Conservation (phyloP, 2,797 vertebrate species). For the Ctenochaetus hawaiiensis region DNA sequence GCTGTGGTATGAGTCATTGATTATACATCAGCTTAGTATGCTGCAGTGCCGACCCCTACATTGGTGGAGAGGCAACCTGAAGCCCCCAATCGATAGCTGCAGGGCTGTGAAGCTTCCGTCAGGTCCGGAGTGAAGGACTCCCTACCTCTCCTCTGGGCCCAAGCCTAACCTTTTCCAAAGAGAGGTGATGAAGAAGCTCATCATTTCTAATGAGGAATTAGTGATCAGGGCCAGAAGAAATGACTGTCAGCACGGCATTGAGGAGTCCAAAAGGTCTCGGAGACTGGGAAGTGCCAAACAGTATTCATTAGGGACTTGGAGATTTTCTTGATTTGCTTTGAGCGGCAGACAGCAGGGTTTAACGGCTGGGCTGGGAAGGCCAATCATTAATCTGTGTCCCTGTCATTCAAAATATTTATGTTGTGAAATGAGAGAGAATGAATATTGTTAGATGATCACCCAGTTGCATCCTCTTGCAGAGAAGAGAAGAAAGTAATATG, state of each 20-base stretch:
- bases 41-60: constrained; percentile 85
- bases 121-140: constrained; percentile 82
- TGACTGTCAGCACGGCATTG: constrained; percentile 71
- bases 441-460: constrained; percentile 66
- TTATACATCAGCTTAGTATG: constrained; percentile 89
- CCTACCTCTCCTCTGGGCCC: constrained; percentile 75
- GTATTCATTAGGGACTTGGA: constrained; percentile 69
- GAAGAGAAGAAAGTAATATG: constrained; percentile 57
- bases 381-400: constrained; percentile 62
- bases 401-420: constrained; percentile 54
- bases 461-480: constrained; percentile 45
- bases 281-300: constrained; percentile 69
- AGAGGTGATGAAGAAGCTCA: constrained; percentile 88
- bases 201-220: constrained; percentile 90
- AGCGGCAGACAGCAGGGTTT: constrained; percentile 51
- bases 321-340: constrained; percentile 63
- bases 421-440: constrained; percentile 54
- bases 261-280: constrained; percentile 71
- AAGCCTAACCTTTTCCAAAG: constrained; percentile 87
- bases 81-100: constrained; percentile 86
- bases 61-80: constrained; percentile 86
- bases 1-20: constrained; percentile 88
- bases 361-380: constrained; percentile 41
- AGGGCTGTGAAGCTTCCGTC: constrained; percentile 82
- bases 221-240: constrained; percentile 78